phyloP scores from a whole-genome alignment of 1,140 invertebrate species.

The Cotesia typhae region DNA sequence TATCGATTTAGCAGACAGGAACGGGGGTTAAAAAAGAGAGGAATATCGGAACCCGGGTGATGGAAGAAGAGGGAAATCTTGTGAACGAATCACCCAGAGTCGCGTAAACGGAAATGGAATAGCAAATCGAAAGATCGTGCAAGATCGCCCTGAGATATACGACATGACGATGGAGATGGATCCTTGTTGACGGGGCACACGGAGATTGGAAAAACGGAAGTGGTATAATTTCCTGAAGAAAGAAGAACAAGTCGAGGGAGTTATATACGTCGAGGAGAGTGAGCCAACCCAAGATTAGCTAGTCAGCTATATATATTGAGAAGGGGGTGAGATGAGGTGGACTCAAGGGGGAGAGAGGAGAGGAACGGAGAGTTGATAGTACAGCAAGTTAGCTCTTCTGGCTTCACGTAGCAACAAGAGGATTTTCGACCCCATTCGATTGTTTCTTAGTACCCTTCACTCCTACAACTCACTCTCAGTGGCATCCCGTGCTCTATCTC shows the following conservation, averaged over 20 bases:
- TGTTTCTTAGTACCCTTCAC: slow-evolving; percentile 47
- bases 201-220: slow-evolving; percentile 41
- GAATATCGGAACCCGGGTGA: neutral
- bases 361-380: slow-evolving; percentile 40
- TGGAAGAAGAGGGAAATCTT: neutral
- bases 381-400: slow-evolving; percentile 49
- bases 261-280: slow-evolving; percentile 6
- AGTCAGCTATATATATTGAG: slow-evolving; percentile 36
- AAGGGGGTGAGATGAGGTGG: slow-evolving; percentile 42
- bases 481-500: slow-evolving; percentile 32
- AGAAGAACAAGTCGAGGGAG: slow-evolving; percentile 20
- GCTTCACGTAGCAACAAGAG: slow-evolving; percentile 54
- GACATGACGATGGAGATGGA: slow-evolving; percentile 32
- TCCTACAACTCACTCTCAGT: slow-evolving; percentile 30
- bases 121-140: slow-evolving; percentile 35
- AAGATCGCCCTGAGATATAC: slow-evolving; percentile 33
- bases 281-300: slow-evolving; percentile 33
- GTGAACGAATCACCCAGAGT: neutral
- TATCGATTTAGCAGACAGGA: slow-evolving; percentile 18
- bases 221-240: slow-evolving; percentile 40
- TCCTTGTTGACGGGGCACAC: slow-evolving; percentile 28
- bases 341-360: slow-evolving; percentile 38
- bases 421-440: slow-evolving; percentile 56
- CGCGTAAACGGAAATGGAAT: slow-evolving; percentile 37
- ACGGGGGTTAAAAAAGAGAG: neutral